Evolutionary conservation across 2,797 vertebrate species (phyloP).

Genomic region (Sebastes glaucus): DNA sequence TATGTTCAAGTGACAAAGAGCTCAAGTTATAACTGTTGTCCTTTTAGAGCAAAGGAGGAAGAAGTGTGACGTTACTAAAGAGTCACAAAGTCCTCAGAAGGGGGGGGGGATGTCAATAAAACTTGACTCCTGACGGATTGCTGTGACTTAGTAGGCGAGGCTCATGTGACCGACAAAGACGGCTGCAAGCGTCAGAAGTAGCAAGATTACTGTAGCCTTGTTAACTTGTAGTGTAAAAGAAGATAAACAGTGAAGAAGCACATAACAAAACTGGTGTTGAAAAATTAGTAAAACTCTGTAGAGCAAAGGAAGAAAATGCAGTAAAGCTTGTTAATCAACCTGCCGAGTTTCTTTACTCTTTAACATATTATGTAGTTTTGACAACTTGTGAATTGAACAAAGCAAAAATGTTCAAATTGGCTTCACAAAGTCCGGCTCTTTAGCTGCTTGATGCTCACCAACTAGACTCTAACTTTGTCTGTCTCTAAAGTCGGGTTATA

Average conservation of each 20-base stretch:
- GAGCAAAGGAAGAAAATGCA: not conserved
- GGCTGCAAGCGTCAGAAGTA: not conserved
- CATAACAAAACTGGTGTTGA: not conserved
- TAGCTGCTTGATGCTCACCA: not conserved
- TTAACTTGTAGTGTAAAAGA: not conserved
- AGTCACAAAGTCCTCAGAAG: not conserved
- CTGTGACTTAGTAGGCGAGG: not conserved
- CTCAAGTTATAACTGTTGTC: not conserved
- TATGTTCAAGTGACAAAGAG: not conserved
- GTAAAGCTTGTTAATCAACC: not conserved
- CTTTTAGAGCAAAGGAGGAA: not conserved
- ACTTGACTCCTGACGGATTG: not conserved
- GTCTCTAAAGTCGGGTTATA: not conserved
- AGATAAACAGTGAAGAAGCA: not conserved
- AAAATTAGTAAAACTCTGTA: not conserved
- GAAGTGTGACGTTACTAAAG: not conserved
- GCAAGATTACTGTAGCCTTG: not conserved
- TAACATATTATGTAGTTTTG: not conserved
- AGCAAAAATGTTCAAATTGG: not conserved
- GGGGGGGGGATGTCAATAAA: not conserved
- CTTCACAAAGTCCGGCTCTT: not conserved
- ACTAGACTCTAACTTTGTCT: not conserved
- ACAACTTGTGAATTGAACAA: not conserved
- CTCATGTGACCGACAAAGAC: not conserved
- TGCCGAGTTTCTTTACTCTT: not conserved